Conservation (phyloP, 2,797 vertebrate species). For the Sebastes jordani region DNA sequence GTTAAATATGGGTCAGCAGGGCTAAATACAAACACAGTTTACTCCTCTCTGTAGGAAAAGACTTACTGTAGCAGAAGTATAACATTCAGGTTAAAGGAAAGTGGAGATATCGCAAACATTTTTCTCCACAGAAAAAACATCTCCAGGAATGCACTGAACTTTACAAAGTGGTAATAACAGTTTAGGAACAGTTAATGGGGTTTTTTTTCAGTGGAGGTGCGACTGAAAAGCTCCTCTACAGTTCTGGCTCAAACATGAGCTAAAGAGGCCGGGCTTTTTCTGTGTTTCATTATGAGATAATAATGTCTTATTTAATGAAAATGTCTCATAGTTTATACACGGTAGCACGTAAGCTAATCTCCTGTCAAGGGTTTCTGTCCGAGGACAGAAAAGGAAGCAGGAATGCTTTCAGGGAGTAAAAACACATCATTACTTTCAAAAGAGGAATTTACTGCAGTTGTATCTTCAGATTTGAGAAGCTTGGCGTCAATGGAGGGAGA, state of each 20-base stretch:
- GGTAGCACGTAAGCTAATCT: conserved; percentile 1
- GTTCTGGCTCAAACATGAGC: neutral
- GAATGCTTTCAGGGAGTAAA: conserved; percentile 47
- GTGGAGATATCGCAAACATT: neutral
- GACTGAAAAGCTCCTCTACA: neutral
- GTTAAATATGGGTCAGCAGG: accelerated
- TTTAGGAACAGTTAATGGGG: neutral
- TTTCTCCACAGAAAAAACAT: neutral
- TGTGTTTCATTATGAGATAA: neutral
- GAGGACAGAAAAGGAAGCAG: conserved; percentile 4
- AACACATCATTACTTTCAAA: conserved; percentile 3
- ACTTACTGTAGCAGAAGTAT: too few species aligned
- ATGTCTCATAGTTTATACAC: neutral
- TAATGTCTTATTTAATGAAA: conserved; percentile 13
- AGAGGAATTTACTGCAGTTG: neutral
- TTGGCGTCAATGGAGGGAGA: conserved; percentile 4
- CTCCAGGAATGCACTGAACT: neutral
- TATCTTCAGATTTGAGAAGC: neutral
- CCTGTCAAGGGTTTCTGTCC: neutral
- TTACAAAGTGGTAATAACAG: neutral
- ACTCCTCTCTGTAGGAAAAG: too few species aligned
- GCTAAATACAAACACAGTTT: too few species aligned
- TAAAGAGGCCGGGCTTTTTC: neutral
- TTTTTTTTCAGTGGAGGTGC: neutral
- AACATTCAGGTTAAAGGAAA: too few species aligned